phyloP scores from a whole-genome alignment of 2,113 vertebrate species.

The Pyxicephalus adspersus region DNA sequence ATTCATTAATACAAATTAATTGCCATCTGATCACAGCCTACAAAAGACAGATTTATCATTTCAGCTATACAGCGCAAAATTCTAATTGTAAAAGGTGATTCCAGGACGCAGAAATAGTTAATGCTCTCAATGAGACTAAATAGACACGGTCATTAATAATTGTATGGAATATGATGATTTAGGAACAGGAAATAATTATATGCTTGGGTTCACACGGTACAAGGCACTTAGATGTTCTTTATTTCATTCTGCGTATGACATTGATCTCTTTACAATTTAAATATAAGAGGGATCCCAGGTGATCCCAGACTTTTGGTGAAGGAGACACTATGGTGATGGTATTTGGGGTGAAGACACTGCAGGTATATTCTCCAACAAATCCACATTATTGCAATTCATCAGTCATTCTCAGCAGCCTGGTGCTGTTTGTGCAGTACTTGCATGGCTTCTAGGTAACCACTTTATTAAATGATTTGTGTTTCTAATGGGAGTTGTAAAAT shows the following conservation, averaged over 20 bases:
- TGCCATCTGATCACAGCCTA: too few species aligned
- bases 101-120: constrained; percentile 2
- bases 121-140: not conserved
- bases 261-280: not conserved
- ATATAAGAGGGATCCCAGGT: not conserved
- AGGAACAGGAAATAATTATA: not conserved
- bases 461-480: not conserved
- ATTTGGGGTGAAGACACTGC: constrained; percentile 16
- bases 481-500: not conserved
- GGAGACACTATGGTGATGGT: not conserved
- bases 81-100: not conserved
- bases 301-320: constrained; percentile 3
- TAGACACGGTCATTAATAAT: not conserved
- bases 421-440: constrained; percentile 8
- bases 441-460: constrained; percentile 35
- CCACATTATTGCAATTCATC: constrained; percentile 7
- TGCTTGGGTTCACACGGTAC: not conserved
- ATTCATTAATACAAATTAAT: too few species aligned
- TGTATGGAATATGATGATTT: not conserved
- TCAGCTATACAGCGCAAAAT: too few species aligned
- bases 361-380: not conserved
- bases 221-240: not conserved
- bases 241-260: not conserved
- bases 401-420: constrained; percentile 23
- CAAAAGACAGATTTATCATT: too few species aligned